Conservation (phyloP, 2,797 vertebrate genomes). For the Aplochiton taeniatus region DNA sequence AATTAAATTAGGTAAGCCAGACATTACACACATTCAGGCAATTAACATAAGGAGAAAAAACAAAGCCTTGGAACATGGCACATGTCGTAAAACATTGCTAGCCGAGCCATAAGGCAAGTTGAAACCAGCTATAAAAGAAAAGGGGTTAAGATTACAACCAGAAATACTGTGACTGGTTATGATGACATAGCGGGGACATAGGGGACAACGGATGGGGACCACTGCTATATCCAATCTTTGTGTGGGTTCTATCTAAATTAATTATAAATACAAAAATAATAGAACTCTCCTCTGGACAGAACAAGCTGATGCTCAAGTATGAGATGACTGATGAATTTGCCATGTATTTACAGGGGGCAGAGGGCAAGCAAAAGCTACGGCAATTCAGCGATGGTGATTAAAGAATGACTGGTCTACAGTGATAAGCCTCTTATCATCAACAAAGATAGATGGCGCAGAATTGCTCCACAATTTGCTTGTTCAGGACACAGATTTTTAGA, state of each 20-base stretch:
- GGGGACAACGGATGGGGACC: conserved; percentile 33
- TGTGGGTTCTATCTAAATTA: conserved; percentile 69
- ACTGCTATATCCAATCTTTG: conserved; percentile 37
- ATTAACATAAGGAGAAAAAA: conserved; percentile 18
- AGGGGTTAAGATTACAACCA: conserved; percentile 22
- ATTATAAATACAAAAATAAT: conserved; percentile 90
- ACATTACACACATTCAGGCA: too few relatives aligned
- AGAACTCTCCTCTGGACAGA: conserved; percentile 76
- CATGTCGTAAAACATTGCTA: neutral
- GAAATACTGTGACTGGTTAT: conserved; percentile 59
- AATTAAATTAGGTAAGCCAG: too few relatives aligned
- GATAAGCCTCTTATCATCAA: neutral
- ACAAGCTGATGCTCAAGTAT: conserved; percentile 9
- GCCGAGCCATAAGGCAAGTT: conserved; percentile 2
- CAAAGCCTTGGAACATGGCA: conserved; percentile 9
- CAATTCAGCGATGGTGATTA: conserved; percentile 5
- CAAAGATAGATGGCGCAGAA: neutral
- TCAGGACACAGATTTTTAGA: neutral
- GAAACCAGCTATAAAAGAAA: conserved; percentile 20
- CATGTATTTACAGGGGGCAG: conserved; percentile 15
- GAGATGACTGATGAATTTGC: conserved; percentile 24
- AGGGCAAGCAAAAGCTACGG: conserved; percentile 9
- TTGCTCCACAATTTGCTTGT: neutral
- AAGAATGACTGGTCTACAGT: neutral
- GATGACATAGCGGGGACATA: conserved; percentile 47